These are phyloP conservation scores for Pocillopora meandrina DNA, from an alignment of 92 coral and sea anemone species.

Conservation along the genomic window DNA sequence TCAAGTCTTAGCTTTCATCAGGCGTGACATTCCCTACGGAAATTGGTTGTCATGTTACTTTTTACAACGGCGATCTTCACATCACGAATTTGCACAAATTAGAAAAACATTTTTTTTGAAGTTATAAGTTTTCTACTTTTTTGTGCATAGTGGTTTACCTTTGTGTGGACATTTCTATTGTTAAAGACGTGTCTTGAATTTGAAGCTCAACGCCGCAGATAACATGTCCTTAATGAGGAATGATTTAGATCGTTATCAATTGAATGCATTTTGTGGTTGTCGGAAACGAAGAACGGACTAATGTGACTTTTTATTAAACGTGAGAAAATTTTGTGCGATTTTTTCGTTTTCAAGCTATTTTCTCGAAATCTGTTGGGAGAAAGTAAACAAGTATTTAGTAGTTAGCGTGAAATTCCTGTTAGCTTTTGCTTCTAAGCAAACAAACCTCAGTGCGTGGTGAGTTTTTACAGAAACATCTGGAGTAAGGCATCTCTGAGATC, in stretches of 20 bases:
- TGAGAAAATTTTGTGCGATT: constrained; percentile 6
- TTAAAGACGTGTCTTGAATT: background rate
- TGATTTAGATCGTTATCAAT: constrained; percentile 41
- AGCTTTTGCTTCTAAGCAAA: background rate
- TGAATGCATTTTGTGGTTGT: background rate
- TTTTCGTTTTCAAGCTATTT: background rate
- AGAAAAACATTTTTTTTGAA: no score
- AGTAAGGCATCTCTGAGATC: constrained; percentile 5
- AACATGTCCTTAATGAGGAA: constrained; percentile 17
- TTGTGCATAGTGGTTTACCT: background rate
- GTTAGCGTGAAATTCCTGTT: background rate
- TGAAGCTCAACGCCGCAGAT: background rate
- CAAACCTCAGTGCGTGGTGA: background rate
- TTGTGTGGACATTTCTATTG: background rate
- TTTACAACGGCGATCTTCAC: background rate
- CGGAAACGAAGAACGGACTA: constrained; percentile 14
- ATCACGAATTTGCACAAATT: constrained; percentile 10
- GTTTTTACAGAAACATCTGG: constrained; percentile 9
- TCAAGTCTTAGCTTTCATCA: background rate
- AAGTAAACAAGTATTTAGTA: constrained; percentile 1
- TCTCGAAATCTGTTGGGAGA: background rate
- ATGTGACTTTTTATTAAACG: constrained; percentile 17
- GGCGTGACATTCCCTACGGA: constrained; percentile 16
- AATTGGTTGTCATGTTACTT: constrained; percentile 4
- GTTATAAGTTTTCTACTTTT: no score